Conservation (phyloP, 2,888 invertebrate genomes). For the Ischnus inquisitorius region DNA sequence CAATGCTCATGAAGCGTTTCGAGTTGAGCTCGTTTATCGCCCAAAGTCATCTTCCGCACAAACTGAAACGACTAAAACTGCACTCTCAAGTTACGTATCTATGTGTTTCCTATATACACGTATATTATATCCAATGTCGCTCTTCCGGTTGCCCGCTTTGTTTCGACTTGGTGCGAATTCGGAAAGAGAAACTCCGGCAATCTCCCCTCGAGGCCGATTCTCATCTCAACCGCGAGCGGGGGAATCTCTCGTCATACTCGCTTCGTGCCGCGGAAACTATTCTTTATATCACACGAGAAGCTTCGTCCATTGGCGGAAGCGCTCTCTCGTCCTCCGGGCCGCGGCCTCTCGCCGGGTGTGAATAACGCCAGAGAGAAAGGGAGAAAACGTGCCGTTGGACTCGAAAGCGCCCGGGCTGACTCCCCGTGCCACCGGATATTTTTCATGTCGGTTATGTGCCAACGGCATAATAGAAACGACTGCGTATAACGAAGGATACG, state of each 20-base stretch:
- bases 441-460: constrained; percentile 54
- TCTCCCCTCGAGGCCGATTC: constrained; percentile 58
- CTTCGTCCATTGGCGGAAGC: no score
- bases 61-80: constrained; percentile 41
- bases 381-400: constrained; percentile 30
- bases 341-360: constrained; percentile 46
- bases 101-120: neutral
- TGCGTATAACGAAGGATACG: constrained; percentile 60
- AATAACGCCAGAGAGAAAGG: constrained; percentile 32
- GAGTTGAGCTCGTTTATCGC: constrained; percentile 49
- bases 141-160: constrained; percentile 34
- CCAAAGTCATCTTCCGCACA: constrained; percentile 37
- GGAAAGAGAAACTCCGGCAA: constrained; percentile 50
- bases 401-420: constrained; percentile 20
- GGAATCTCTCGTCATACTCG: constrained; percentile 35
- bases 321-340: constrained; percentile 28
- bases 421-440: constrained; percentile 45
- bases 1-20: constrained; percentile 30
- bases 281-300: constrained; percentile 55
- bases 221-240: constrained; percentile 48
- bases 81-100: constrained; percentile 19
- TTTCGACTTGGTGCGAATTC: constrained; percentile 47
- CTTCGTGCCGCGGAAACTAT: constrained; percentile 55
- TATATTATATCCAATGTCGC: constrained; percentile 7
- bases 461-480: constrained; percentile 45